Evolutionary conservation across 2,797 vertebrate species (phyloP), one percentile per base, ranked within the genome.

Genomic region (Pangasius larnaudii): DNA sequence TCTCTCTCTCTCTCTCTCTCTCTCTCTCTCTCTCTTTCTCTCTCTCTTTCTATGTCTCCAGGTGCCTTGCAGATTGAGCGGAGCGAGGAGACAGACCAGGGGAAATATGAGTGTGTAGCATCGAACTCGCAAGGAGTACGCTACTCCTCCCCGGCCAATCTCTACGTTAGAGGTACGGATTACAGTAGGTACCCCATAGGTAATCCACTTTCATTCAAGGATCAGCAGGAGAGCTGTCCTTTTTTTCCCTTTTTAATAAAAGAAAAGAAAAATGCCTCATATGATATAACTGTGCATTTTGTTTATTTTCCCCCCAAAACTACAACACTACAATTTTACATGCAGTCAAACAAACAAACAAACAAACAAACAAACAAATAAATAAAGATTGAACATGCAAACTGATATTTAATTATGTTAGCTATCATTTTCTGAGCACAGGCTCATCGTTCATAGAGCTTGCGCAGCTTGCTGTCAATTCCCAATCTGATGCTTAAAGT

Each of bases 111-210:
- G 90, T 99, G 98, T 0, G 98, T 99, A 92, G 98, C 98, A 89
- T 98, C 97, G 93, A 99, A 99, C 95, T 98, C 97, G 87, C 97
- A 98, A 1, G 98, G 98, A 4, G 98, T 99, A 87, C 98, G 98
- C 92, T 99, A 99, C 94, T 99, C 98, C 3, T 97, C 98, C 51
- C 98, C 98, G 0, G 98, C 98, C 93, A 99, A 99, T 96, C 97
- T 99, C 92, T 99, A 99, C 88, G 98, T 99, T 96, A 97, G 98
- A 99, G 98, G 98, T 99, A 99, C 97, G 98, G 97, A 97, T 88
- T 58, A 87, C 85, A 87, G 87, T 90, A 90, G 88, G 91, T 90
- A 90, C 89, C 82, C 74, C 78, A 84, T 86, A 88, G 88, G 84
- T 91, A 90, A 90, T 77, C 77, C 85, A 46, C 77, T 85, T 81